Evolutionary conservation across 2,113 vertebrate genomes (phyloP).

Genomic region (Carassius gibelio): DNA sequence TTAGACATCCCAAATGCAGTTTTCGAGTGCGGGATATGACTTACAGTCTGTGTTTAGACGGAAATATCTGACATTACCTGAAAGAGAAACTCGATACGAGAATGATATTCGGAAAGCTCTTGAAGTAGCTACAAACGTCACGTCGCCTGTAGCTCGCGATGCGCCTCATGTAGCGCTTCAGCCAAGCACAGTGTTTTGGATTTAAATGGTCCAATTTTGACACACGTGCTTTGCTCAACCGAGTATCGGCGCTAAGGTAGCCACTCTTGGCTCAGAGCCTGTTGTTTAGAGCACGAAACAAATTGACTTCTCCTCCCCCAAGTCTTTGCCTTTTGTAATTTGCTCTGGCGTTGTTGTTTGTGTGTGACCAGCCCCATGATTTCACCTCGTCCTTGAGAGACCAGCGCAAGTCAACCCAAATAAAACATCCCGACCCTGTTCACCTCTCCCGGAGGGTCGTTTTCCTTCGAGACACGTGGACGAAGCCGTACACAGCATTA

Average conservation of each 20-base stretch:
- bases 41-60: background rate
- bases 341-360: slow-evolving; percentile 76
- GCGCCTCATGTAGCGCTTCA: slow-evolving; percentile 54
- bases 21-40: background rate
- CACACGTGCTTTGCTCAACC: slow-evolving; percentile 10
- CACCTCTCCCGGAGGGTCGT: slow-evolving; percentile 60
- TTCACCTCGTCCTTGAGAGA: slow-evolving; percentile 82
- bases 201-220: slow-evolving; percentile 37
- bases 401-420: slow-evolving; percentile 60
- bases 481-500: slow-evolving; percentile 62
- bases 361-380: slow-evolving; percentile 79
- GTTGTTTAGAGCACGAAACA: slow-evolving; percentile 53
- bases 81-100: background rate
- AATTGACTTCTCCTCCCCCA: slow-evolving; percentile 69
- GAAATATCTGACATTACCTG: background rate
- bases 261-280: slow-evolving; percentile 49
- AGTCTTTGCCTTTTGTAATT: slow-evolving; percentile 70
- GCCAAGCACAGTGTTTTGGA: slow-evolving; percentile 51
- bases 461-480: slow-evolving; percentile 63
- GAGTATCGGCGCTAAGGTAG: slow-evolving; percentile 49
- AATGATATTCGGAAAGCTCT: background rate
- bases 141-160: slow-evolving; percentile 50
- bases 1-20: slow-evolving; percentile 40
- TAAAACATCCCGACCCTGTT: slow-evolving; percentile 63
- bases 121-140: background rate